Evolutionary conservation across 92 coral and sea anemone species (phyloP).

Genomic region (Porites evermanni): DNA sequence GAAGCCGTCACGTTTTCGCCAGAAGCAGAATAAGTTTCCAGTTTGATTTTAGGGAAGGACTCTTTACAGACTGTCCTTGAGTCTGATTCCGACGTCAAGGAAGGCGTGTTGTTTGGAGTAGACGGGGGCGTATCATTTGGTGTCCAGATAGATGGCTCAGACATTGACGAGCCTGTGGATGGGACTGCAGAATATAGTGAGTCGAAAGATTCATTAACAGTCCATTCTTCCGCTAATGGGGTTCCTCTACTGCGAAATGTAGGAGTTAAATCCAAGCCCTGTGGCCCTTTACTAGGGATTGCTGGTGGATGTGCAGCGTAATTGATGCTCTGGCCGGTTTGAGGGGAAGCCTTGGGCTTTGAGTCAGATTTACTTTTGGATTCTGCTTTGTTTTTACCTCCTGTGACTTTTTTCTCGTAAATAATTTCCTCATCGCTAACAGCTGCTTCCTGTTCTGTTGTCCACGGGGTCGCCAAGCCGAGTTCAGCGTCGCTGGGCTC

Average conservation of each 20-base stretch:
- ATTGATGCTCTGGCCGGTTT: not conserved
- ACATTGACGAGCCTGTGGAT: conserved; percentile 1
- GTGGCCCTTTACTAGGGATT: not conserved
- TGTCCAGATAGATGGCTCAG: conserved; percentile 3
- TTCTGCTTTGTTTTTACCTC: not conserved
- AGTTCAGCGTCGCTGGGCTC: conserved; percentile 2
- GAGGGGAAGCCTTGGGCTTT: not conserved
- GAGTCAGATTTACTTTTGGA: not conserved
- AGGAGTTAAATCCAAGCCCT: not conserved
- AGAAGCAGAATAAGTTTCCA: too few relatives aligned
- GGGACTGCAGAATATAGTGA: not conserved
- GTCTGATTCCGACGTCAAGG: not conserved
- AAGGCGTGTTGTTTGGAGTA: not conserved
- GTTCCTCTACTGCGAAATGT: not conserved
- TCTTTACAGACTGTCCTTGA: not conserved
- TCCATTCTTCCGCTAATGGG: not conserved
- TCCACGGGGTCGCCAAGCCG: not conserved
- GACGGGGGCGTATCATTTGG: conserved; percentile 30
- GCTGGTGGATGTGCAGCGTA: not conserved
- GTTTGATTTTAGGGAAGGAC: not conserved
- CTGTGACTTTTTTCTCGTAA: conserved; percentile 7
- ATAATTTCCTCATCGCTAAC: not conserved
- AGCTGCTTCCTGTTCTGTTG: not conserved
- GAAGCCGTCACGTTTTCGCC: not conserved
- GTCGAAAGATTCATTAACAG: conserved; percentile 2